Percentiles rank a stretch among this genome's conserved stretches.
Evolutionary conservation across 2,113 vertebrate genomes (phyloP).

Genomic region (Pseudorectes ferrugineus): DNA sequence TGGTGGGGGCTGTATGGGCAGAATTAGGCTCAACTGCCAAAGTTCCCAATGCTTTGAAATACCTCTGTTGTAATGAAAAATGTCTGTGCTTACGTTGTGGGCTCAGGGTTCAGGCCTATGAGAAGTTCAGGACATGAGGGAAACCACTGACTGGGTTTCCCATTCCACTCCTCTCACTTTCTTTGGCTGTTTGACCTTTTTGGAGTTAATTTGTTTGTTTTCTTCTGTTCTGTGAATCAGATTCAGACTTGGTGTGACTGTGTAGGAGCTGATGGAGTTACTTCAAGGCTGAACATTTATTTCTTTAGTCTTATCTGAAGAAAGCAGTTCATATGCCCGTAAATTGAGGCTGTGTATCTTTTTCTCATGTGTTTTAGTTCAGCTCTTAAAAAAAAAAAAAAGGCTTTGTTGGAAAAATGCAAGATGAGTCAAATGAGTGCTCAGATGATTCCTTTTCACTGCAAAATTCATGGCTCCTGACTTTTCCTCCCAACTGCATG

Average conservation of each 20-base stretch:
- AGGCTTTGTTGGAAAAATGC: not conserved
- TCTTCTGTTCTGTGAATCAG: not conserved
- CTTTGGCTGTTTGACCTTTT: not conserved
- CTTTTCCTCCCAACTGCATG: not conserved
- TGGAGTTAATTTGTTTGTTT: constrained; percentile 2
- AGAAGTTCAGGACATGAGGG: not conserved
- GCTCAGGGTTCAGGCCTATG: not conserved
- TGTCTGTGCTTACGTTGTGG: not conserved
- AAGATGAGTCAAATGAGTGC: not conserved
- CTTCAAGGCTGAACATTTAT: not conserved
- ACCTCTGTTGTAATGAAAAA: not conserved
- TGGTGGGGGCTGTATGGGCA: not conserved
- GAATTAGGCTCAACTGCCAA: not conserved
- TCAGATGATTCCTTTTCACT: not conserved
- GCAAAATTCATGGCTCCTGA: not conserved
- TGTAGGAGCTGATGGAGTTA: not conserved
- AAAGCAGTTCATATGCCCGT: not conserved
- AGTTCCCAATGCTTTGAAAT: constrained; percentile 13
- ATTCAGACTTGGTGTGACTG: not conserved
- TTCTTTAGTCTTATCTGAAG: not conserved
- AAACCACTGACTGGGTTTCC: not conserved
- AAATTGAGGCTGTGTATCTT: not conserved
- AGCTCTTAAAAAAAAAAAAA: not conserved
- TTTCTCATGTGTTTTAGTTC: not conserved
- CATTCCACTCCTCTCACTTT: not conserved